Evolutionary conservation across 2,797 vertebrate species (phyloP).

Genomic region (Typhlichthys subterraneus): DNA sequence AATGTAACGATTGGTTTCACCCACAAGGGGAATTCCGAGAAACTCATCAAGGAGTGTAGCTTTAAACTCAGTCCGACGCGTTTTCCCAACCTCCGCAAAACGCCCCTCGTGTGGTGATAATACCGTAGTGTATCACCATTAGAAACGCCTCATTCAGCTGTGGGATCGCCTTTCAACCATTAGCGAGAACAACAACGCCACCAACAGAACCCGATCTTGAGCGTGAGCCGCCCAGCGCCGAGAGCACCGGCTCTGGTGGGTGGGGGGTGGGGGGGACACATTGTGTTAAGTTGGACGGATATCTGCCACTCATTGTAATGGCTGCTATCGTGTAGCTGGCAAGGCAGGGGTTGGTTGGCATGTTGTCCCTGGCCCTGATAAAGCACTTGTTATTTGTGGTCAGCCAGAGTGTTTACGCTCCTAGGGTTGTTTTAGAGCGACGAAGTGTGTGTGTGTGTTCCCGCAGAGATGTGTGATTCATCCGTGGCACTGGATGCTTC

Average conservation of each 20-base stretch:
- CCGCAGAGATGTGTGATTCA: too few species aligned
- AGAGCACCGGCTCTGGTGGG: conserved; percentile 4
- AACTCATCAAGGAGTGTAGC: too few species aligned
- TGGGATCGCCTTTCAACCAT: conserved; percentile 52
- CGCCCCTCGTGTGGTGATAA: conserved; percentile 9
- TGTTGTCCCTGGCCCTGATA: too few species aligned
- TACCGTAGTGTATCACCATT: conserved; percentile 27
- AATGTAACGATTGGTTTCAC: too few species aligned
- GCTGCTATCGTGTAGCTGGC: not conserved
- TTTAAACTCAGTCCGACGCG: too few species aligned
- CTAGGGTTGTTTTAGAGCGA: too few species aligned
- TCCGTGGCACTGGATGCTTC: too few species aligned
- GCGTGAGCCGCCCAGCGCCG: conserved; percentile 33
- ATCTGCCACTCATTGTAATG: not conserved
- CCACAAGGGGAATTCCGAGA: too few species aligned
- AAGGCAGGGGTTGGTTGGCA: too few species aligned
- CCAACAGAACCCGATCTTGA: conserved; percentile 32
- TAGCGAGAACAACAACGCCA: conserved; percentile 16
- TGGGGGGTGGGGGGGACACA: not conserved
- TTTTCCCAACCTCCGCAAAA: not conserved
- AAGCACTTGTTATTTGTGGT: too few species aligned
- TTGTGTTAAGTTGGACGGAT: not conserved
- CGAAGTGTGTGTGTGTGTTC: too few species aligned
- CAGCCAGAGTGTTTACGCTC: too few species aligned
- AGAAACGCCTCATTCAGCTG: conserved; percentile 28